Evolutionary conservation across 2,888 invertebrate genomes (phyloP), one percentile per base, ranked within the genome.

Genomic region (Stomorhina lunata): DNA sequence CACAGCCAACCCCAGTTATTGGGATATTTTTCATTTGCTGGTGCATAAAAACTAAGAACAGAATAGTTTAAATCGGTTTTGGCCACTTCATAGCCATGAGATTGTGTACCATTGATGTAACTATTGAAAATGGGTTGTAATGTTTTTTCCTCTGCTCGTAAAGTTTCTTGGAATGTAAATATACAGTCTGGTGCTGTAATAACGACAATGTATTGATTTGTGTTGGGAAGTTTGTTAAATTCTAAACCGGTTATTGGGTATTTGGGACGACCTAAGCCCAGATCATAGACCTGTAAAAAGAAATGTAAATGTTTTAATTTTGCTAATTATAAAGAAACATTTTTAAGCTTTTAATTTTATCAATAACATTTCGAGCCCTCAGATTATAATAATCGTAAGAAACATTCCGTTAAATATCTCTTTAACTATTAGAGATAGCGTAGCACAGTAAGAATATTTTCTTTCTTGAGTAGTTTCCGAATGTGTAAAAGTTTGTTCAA

Each of bases 231-330:
- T 88, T 94, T 93, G 88, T 96, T 95, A 90, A 96, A 96, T 88
- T 97, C 95, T 69, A 98, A 92, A 0, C 97, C 97, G n/a, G 96
- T 97, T 81, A 98, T 96, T 0, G 96, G 95, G 78, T 94, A 95
- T 45, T 88, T 90, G 55, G 94, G 93, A 27, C 93, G 93, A 0
- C 95, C 95, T 90, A 95, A 94, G 0, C 97, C 97, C 85, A 98
- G 93, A 91, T 97, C 97, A 88, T 97, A 98, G 48, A 98, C 95
- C 96, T 97, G 91, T 3, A 84, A 82, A 5, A 32, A 48, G 48
- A 50, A 15, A n/a, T n/a, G n/a, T n/a, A n/a, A n/a, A n/a, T n/a
- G n/a, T n/a, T n/a, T n/a, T n/a, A n/a, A n/a, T n/a, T n/a, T n/a
- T n/a, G n/a, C n/a, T n/a, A n/a, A n/a, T n/a, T n/a, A n/a, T n/a